Base-by-base conservation (phyloP, 2,888 invertebrate genomes). In the Troilus luridus region DNA sequence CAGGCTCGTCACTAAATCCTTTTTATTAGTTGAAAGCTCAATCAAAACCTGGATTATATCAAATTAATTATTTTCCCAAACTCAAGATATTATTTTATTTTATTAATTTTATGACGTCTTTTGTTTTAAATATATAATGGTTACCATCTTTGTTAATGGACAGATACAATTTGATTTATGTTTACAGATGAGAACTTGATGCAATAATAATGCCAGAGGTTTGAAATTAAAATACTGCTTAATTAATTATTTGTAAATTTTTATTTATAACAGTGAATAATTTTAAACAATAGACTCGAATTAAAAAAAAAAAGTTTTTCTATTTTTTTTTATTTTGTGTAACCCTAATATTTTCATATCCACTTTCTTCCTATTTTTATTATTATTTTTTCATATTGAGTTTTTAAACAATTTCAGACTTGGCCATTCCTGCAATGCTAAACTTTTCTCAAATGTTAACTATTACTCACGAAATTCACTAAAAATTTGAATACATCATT, bases 1-100 rank as follows among this genome's bases (percentile, higher is more conserved):
- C 85, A 85, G 85, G 85, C 85, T 85, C 12, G 85, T 85, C 56
- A 85, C 85, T 85, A 85, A 85, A 85, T 85, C 56, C 85, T 85
- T 85, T 85, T 77, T 77, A 77, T 77, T 41, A 77, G 9, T 77
- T 77, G 0, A 17, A 7, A 77, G 24, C 41, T 77, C 41, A 27
- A 41, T 8, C 5, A 24, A 67, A 41, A 77, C 8, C 17, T 77
- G 14, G 8, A 77, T 41, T 77, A 5, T 77, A 77, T 19, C 6
- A 77, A 77, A 6, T 67, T 12, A 12, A 14, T 77, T 41, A 0
- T 41, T 27, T 27, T 77, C 27, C 72, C 72, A 77, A 41, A 77
- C 14, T 77, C 72, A 41, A 77, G 41, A 41, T 77, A 77, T 77
- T 19, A 41, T 77, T 24, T 67, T 14, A 24, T 67, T 67, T 67